phyloP scores from a whole-genome alignment of 1,140 invertebrate species.

The Charaxes varanes region DNA sequence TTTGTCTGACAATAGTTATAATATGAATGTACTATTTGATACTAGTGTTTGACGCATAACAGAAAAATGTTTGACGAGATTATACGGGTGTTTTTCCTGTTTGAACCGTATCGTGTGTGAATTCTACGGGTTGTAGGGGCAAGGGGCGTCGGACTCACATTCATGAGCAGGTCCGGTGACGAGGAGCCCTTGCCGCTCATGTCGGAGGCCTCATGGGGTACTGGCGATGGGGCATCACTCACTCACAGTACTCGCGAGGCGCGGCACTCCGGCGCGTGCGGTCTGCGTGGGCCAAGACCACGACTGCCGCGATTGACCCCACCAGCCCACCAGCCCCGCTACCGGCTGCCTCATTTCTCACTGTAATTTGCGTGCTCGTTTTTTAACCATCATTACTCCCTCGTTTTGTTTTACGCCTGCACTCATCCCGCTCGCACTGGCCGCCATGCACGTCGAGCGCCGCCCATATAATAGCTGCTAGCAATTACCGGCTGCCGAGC shows the following conservation, averaged over 20 bases:
- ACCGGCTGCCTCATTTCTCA: slow-evolving; percentile 72
- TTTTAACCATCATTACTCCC: slow-evolving; percentile 73
- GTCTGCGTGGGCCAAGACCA: slow-evolving; percentile 53
- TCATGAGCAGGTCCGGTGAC: slow-evolving; percentile 74
- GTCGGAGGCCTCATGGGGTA: slow-evolving; percentile 37
- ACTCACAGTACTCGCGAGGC: slow-evolving; percentile 27
- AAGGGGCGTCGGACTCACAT: slow-evolving; percentile 60
- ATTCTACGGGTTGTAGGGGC: slow-evolving; percentile 8
- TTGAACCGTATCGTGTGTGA: not conserved
- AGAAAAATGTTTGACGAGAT: too few species aligned
- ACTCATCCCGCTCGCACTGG: slow-evolving; percentile 71
- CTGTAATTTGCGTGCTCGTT: slow-evolving; percentile 73
- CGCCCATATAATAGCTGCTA: slow-evolving; percentile 68
- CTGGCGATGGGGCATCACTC: slow-evolving; percentile 56
- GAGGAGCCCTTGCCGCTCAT: slow-evolving; percentile 72
- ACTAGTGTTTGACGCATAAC: too few species aligned
- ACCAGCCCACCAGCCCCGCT: slow-evolving; percentile 57
- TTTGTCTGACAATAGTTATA: too few species aligned
- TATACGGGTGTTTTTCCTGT: too few species aligned
- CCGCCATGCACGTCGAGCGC: slow-evolving; percentile 65
- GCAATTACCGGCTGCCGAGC: slow-evolving; percentile 50
- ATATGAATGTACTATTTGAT: too few species aligned
- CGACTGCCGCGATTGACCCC: slow-evolving; percentile 57
- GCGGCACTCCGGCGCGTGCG: slow-evolving; percentile 61
- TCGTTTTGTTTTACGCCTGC: slow-evolving; percentile 73